phyloP scores from a whole-genome alignment of 2,797 vertebrate genomes.

The Hoplostethus atlanticus region DNA sequence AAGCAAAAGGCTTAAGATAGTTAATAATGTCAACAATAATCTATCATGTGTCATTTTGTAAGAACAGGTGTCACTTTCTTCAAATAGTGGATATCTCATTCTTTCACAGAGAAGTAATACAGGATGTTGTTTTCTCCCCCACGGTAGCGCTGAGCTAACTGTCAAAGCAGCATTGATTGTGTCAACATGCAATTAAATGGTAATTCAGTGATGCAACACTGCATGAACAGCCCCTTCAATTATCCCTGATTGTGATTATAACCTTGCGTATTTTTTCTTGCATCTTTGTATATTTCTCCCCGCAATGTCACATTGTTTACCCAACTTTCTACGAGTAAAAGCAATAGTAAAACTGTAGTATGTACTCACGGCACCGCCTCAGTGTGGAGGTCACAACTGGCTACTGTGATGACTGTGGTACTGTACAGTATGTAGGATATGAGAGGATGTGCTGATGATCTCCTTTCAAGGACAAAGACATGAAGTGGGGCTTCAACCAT shows the following conservation, averaged over 20 bases:
- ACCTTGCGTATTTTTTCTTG: conserved; percentile 42
- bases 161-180: conserved; percentile 67
- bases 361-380: conserved; percentile 24
- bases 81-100: conserved; percentile 33
- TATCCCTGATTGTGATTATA: conserved; percentile 76
- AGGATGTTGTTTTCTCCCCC: background rate
- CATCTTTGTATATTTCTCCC: conserved; percentile 28
- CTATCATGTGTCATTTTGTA: background rate
- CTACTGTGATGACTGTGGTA: conserved; percentile 46
- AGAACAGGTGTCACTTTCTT: conserved; percentile 17
- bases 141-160: conserved; percentile 34
- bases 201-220: conserved; percentile 60
- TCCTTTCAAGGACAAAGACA: conserved; percentile 52
- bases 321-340: conserved; percentile 42
- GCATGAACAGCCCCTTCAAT: conserved; percentile 65
- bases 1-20: background rate
- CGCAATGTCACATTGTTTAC: conserved; percentile 43
- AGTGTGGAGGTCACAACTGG: conserved; percentile 49
- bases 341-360: conserved; percentile 31
- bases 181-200: conserved; percentile 76
- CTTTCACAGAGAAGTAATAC: background rate
- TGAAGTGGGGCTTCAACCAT: conserved; percentile 27
- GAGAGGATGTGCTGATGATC: conserved; percentile 34
- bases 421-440: conserved; percentile 33
- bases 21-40: conserved; percentile 1